A percentile compares a stretch with the other conserved stretches of the same genome.
Conservation (phyloP, 1,140 invertebrate genomes). For the Zaprionus tsacasi region DNA sequence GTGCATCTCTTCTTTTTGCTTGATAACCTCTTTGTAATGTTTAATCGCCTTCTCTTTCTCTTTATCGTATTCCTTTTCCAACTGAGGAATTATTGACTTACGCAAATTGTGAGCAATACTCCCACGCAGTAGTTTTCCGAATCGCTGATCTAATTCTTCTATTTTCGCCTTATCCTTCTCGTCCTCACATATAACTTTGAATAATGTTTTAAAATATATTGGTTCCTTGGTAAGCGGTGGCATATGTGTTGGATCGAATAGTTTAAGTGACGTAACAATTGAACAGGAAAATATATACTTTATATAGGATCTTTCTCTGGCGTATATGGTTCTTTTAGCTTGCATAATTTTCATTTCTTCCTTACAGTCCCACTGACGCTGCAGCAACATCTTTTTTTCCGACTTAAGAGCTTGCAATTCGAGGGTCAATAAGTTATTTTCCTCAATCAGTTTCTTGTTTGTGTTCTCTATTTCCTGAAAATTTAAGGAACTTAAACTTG, state of each 20-base stretch:
- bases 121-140: slow-evolving; percentile 24
- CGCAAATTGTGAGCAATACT: slow-evolving; percentile 13
- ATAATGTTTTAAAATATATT: slow-evolving; percentile 44
- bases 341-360: neutral
- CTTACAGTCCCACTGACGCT: neutral
- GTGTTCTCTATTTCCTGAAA: neutral
- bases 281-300: slow-evolving; percentile 48
- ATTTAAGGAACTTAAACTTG: neutral
- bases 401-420: slow-evolving; percentile 30
- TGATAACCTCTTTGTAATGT: slow-evolving; percentile 15
- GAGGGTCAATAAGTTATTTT: slow-evolving; percentile 14
- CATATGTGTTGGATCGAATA: slow-evolving; percentile 6
- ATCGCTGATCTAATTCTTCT: slow-evolving; percentile 29
- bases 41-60: neutral
- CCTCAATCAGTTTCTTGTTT: slow-evolving; percentile 20
- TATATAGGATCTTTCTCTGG: slow-evolving; percentile 32
- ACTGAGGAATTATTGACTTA: slow-evolving; percentile 9
- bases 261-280: slow-evolving; percentile 27
- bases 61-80: slow-evolving; percentile 33
- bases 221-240: neutral
- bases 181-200: slow-evolving; percentile 30
- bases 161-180: slow-evolving; percentile 9
- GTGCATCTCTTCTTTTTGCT: slow-evolving; percentile 29
- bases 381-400: slow-evolving; percentile 1
- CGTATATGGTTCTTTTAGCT: neutral